Conservation (phyloP, 2,888 invertebrate species). For the Thysanoteuthis rhombus region DNA sequence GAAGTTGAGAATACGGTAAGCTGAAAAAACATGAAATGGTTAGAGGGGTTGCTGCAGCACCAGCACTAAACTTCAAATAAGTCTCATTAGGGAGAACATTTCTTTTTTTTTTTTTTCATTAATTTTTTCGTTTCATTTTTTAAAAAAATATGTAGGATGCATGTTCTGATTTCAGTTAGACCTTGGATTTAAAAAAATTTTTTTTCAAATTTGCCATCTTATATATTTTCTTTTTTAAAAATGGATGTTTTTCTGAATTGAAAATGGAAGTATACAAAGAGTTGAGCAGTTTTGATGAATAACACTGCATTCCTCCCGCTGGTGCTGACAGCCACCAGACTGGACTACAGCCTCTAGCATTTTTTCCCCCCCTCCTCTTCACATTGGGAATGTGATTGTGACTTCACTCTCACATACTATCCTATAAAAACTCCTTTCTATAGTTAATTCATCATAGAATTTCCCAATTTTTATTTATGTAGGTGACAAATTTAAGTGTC, state of each 20-base stretch:
- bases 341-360: no score
- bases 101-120: no score
- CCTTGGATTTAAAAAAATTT: background rate
- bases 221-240: background rate
- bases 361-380: background rate
- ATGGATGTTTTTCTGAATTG: background rate
- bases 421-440: no score
- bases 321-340: background rate
- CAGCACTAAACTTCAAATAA: background rate
- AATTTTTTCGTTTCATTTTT: no score
- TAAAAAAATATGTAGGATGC: background rate
- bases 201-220: background rate
- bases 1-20: conserved; percentile 17
- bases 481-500: no score
- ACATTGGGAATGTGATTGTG: background rate
- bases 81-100: background rate
- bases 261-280: background rate
- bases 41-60: background rate
- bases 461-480: no score
- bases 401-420: no score
- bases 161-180: background rate
- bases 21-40: background rate
- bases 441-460: no score
- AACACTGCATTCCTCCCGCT: background rate
- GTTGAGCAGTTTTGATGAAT: no score